These are phyloP conservation scores for Bombus pascuorum DNA, from an alignment of 1,140 invertebrate species.

Conservation along the genomic window DNA sequence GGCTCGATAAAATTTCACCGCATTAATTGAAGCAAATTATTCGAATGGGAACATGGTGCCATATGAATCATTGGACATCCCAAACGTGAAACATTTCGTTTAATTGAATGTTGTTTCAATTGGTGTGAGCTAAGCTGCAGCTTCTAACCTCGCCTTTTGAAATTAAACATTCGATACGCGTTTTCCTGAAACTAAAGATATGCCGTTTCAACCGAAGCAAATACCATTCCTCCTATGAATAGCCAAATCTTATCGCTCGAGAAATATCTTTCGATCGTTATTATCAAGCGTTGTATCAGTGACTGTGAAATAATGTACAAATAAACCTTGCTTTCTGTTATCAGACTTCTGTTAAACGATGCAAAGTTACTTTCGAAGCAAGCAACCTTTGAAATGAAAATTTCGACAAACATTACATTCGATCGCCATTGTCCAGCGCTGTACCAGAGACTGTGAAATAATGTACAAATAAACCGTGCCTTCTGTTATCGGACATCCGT, in stretches of 20 bases:
- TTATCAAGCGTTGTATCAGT: background rate
- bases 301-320: background rate
- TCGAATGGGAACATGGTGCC: slow-evolving; percentile 16
- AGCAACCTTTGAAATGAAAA: background rate
- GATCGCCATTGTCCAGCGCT: background rate
- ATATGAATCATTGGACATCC: slow-evolving; percentile 56
- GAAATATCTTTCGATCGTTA: background rate
- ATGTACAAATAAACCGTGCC: background rate
- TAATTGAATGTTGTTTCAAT: slow-evolving; percentile 43
- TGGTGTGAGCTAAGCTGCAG: background rate
- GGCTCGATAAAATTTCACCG: background rate
- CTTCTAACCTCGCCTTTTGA: background rate
- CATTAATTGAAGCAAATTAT: slow-evolving; percentile 52
- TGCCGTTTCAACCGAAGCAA: background rate
- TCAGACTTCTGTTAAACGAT: background rate
- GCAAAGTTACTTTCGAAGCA: background rate
- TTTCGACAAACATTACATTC: background rate
- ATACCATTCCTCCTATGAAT: background rate
- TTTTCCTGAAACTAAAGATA: background rate
- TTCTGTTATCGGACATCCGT: background rate
- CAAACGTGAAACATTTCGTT: slow-evolving; percentile 29
- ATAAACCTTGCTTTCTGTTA: background rate
- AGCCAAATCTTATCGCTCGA: background rate
- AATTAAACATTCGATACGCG: slow-evolving; percentile 1
- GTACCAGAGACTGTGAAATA: background rate